A percentile compares a stretch with the other conserved stretches of the same genome.
These are phyloP conservation scores for Tinamus guttatus DNA, from an alignment of 2,113 vertebrate genomes.

Conservation along the genomic window DNA sequence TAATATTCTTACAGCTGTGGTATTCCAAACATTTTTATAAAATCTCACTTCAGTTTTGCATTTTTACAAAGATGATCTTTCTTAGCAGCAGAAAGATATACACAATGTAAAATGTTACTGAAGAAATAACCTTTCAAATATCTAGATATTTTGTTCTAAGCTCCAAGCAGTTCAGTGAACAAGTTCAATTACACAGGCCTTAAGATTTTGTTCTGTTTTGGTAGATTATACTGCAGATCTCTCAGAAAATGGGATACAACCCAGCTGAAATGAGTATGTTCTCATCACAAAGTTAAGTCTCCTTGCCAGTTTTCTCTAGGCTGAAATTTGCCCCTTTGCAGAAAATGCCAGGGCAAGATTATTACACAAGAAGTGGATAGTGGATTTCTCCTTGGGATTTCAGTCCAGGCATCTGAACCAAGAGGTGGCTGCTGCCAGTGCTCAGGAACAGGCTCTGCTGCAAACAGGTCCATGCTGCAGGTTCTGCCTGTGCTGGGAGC, in stretches of 20 bases:
- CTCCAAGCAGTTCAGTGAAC: not conserved
- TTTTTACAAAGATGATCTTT: not conserved
- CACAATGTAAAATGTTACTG: not conserved
- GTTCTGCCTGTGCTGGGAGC: not conserved
- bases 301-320: not conserved
- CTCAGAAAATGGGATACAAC: not conserved
- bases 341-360: not conserved
- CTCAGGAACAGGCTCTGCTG: not conserved
- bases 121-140: not conserved
- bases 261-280: not conserved
- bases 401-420: not conserved
- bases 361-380: not conserved
- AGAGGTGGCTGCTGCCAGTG: slow-evolving; percentile 11
- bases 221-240: not conserved
- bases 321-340: not conserved
- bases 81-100: not conserved
- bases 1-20: not conserved
- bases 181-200: not conserved
- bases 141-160: not conserved
- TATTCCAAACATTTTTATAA: not conserved
- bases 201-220: not conserved
- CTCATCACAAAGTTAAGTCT: not conserved
- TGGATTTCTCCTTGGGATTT: not conserved
- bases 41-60: not conserved
- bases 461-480: not conserved